Evolutionary conservation across 2,797 vertebrate species (phyloP).

Genomic region (Oophaga sylvatica): DNA sequence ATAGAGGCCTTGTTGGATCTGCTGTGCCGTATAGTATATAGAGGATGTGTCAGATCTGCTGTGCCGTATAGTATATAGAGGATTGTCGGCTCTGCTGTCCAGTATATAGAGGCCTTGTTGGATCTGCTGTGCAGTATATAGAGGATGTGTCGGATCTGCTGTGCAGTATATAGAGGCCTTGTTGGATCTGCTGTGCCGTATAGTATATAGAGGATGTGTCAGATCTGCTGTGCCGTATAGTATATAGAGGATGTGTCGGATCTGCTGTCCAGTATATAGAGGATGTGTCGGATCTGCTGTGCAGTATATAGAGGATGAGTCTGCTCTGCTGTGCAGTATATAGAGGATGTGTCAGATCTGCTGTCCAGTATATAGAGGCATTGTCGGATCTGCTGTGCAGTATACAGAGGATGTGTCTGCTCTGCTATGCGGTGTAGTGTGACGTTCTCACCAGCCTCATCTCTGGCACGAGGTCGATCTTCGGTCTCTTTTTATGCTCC

Average conservation of each 20-base stretch:
- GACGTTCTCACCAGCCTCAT: conserved; percentile 84
- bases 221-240: not conserved
- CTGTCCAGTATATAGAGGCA: not conserved
- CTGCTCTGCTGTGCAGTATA: conserved; percentile 2
- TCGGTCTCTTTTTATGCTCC: conserved; percentile 91
- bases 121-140: not conserved
- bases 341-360: not conserved
- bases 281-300: not conserved
- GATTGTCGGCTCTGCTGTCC: not conserved
- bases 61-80: no score
- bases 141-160: not conserved
- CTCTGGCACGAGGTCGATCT: conserved; percentile 89
- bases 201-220: not conserved
- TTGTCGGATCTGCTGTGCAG: not conserved
- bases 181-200: not conserved
- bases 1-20: not conserved
- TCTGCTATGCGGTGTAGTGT: not conserved
- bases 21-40: not conserved
- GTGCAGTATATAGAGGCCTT: not conserved
- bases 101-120: not conserved
- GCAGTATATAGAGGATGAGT: not conserved
- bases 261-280: not conserved
- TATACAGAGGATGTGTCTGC: not conserved
- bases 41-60: no score
- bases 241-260: not conserved